These are phyloP conservation scores for Scyliorhinus canicula DNA, from an alignment of 2,797 vertebrate species.

Conservation along the genomic window DNA sequence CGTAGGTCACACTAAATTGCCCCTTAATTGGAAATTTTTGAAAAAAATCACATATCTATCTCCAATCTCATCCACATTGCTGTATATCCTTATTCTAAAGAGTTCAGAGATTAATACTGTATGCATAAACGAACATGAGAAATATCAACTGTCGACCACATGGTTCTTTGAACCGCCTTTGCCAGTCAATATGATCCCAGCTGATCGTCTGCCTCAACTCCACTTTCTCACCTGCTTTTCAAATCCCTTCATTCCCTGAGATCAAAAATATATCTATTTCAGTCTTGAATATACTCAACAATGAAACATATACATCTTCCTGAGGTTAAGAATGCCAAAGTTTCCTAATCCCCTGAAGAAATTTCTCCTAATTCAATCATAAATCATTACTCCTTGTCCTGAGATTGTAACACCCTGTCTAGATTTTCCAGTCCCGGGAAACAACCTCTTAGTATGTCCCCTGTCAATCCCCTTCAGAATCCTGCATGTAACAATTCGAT, in stretches of 20 bases:
- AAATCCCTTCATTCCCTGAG: no score
- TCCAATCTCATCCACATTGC: neutral
- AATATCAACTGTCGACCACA: neutral
- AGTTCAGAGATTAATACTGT: neutral
- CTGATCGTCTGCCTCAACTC: no score
- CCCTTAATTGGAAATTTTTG: no score
- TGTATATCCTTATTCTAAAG: neutral
- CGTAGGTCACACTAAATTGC: no score
- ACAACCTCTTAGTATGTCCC: neutral
- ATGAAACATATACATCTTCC: neutral
- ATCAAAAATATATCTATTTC: neutral
- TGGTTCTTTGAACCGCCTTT: no score
- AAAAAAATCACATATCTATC: neutral
- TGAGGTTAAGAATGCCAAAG: neutral
- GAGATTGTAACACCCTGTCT: no score
- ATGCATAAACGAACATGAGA: neutral
- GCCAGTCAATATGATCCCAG: neutral
- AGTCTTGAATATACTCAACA: neutral
- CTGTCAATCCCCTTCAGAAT: neutral
- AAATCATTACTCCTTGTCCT: neutral
- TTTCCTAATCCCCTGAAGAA: neutral
- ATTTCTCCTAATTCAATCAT: neutral
- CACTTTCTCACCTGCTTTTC: no score
- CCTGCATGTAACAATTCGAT: neutral
- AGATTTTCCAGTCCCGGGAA: neutral